Base-by-base conservation (phyloP, 2,888 invertebrate genomes). In the Cephus spinipes region DNA sequence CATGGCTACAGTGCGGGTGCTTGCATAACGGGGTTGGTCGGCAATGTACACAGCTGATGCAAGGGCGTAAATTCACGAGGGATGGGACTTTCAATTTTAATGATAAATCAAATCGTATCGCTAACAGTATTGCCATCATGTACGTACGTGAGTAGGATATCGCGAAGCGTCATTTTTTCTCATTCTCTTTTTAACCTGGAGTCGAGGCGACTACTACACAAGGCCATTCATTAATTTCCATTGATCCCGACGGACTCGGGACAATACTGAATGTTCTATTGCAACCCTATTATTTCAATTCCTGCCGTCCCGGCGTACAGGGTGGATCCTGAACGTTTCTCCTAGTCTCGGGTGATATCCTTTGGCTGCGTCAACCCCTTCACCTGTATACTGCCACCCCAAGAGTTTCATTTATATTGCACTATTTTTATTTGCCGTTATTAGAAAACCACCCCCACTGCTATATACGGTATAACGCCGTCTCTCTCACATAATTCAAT, bases 191-290 rank as follows among this genome's bases (percentile, higher is more conserved):
- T 55, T 55, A 55, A 23, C 82, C 81, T 82, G 80, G 81, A 84
- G 82, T 81, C 82, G 80, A 81, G 83, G 82, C 81, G 82, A 81
- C 82, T 74, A 80, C 75, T 81, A 79, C 81, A 81, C 78, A 79
- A 79, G 84, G 80, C 82, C 84, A 83, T 84, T 86, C 86, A 86
- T 86, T 81, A 84, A 80, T 82, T 87, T 82, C 84, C 84, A 87
- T 87, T 85, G 85, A 86, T 82, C 80, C 79, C 79, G 30, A 0
- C 71, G 81, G 76, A 76, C 81, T 80, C 81, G 73, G 85, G 82
- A 88, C 88, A 88, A 88, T 87, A 82, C 83, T 83, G 75, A 77
- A 77, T 74, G 79, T 80, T 81, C 82, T 79, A 82, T 87, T 80
- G 82, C 85, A 79, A 83, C 80, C 81, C 84, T 82, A 86, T 86